phyloP scores from a whole-genome alignment of 2,888 invertebrate genomes.

The Orthosia incerta region DNA sequence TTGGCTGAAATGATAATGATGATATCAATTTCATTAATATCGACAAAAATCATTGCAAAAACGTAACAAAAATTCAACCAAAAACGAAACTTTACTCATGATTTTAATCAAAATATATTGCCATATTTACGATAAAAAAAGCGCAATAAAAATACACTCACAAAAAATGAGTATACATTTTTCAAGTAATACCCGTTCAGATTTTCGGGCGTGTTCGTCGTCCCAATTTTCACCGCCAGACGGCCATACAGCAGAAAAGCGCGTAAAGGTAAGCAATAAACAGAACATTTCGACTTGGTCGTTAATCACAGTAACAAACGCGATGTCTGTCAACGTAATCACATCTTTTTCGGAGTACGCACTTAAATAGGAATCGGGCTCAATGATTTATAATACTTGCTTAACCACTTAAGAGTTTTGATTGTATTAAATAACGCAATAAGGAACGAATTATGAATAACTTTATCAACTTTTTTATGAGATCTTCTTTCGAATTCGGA shows the following conservation, averaged over 20 bases:
- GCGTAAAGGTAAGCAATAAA: conserved; percentile 63
- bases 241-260: conserved; percentile 41
- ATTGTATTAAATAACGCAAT: conserved; percentile 41
- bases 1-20: no score
- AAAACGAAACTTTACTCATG: conserved; percentile 20
- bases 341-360: conserved; percentile 59
- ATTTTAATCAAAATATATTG: conserved; percentile 35
- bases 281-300: conserved; percentile 57
- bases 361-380: conserved; percentile 48
- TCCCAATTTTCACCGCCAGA: conserved; percentile 54
- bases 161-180: conserved; percentile 39
- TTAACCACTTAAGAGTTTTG: conserved; percentile 51
- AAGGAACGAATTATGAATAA: conserved; percentile 37
- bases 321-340: conserved; percentile 64
- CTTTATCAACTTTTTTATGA: conserved; percentile 40
- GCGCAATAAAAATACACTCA: conserved; percentile 38
- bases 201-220: conserved; percentile 36
- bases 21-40: conserved; percentile 19
- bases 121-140: conserved; percentile 34
- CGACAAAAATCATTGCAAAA: neutral
- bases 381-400: conserved; percentile 55
- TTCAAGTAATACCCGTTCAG: conserved; percentile 35
- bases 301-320: conserved; percentile 62
- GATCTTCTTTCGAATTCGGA: conserved; percentile 24
- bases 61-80: neutral